Evolutionary conservation across 2,113 vertebrate species (phyloP).

Genomic region (Prunella himalayana): DNA sequence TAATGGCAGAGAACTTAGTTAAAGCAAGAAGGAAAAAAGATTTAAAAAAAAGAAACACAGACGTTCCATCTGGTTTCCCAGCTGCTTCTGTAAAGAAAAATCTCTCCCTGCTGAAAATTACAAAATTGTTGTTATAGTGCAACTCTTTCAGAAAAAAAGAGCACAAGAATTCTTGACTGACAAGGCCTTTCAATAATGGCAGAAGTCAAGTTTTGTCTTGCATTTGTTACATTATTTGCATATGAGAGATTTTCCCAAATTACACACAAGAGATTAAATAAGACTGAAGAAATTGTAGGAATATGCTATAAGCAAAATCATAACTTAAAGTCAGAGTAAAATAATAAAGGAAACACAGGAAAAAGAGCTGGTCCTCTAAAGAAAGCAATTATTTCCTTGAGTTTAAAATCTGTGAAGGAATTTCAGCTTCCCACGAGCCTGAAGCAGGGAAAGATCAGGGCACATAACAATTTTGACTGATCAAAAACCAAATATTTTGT

Average conservation of each 20-base stretch:
- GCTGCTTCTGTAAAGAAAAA: conserved; percentile 35
- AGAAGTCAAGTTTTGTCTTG: conserved; percentile 24
- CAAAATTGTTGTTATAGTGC: conserved; percentile 44
- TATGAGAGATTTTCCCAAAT: not conserved
- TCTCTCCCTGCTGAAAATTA: conserved; percentile 12
- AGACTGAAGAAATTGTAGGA: not conserved
- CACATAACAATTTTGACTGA: not conserved
- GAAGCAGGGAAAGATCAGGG: not conserved
- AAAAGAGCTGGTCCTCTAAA: not conserved
- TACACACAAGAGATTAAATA: not conserved
- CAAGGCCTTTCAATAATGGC: not conserved
- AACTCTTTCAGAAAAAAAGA: not conserved
- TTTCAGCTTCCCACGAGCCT: not conserved
- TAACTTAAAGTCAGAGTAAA: not conserved
- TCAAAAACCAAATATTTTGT: not conserved
- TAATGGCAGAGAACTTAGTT: not conserved
- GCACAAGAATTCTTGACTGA: not conserved
- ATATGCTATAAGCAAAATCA: not conserved
- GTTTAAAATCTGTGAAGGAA: not conserved
- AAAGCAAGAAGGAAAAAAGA: not conserved
- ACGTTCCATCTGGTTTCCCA: conserved; percentile 49
- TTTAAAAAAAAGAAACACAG: not conserved
- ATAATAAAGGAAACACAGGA: not conserved
- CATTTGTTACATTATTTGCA: not conserved
- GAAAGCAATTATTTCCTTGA: not conserved